Conservation (phyloP, 2,113 vertebrate genomes). For the Origma solitaria region DNA sequence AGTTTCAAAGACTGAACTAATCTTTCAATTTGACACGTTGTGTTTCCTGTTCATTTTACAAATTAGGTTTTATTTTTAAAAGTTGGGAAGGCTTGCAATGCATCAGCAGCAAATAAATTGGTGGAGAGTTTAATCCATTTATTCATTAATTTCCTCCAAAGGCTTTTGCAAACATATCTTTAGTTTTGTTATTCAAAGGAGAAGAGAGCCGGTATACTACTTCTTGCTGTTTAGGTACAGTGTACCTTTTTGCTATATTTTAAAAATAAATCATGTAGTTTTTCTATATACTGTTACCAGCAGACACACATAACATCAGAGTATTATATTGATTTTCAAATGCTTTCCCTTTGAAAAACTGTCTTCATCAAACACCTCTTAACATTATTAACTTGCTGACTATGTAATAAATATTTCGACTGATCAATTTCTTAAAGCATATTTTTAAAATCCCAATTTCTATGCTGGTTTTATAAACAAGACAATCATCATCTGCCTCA, state of each 20-base stretch:
- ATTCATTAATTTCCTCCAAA: background rate
- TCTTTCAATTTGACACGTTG: background rate
- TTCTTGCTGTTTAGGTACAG: background rate
- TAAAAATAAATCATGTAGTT: background rate
- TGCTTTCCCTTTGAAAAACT: background rate
- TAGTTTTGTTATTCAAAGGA: background rate
- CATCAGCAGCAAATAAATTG: background rate
- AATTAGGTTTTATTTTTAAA: constrained; percentile 11
- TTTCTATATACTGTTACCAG: background rate
- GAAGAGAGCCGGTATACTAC: background rate
- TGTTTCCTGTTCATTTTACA: background rate
- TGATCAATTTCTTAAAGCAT: background rate
- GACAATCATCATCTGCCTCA: background rate
- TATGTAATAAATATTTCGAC: background rate
- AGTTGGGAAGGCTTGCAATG: background rate
- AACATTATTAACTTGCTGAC: background rate
- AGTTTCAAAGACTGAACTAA: constrained; percentile 20
- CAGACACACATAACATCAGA: background rate
- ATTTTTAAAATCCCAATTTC: background rate
- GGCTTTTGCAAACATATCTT: background rate
- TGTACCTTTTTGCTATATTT: background rate
- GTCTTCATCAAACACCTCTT: background rate
- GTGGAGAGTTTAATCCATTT: background rate
- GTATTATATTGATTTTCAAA: background rate
- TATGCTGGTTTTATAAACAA: background rate